Conservation (phyloP, 64 coral and sea anemone species). For the Stichodactyla mertensii region DNA sequence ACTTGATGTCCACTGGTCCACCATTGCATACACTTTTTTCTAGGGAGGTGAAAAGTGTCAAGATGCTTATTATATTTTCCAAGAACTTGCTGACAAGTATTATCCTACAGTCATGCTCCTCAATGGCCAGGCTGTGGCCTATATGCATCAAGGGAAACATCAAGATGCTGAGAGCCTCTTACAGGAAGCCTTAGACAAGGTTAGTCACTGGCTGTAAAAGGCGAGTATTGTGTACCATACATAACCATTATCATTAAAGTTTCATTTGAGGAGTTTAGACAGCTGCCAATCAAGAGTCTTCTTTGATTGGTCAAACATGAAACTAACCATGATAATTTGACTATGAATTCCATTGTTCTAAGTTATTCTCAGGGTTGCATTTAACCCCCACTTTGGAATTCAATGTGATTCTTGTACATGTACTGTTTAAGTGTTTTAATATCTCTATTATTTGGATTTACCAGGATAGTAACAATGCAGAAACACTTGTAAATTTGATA, state of each 20-base stretch:
- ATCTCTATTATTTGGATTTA: background rate
- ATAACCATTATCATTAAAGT: no score
- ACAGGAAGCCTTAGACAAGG: conserved; percentile 94
- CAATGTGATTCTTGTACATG: background rate
- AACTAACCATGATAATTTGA: no score
- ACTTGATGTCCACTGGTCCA: background rate
- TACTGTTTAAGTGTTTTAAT: background rate
- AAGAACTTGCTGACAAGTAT: conserved; percentile 97
- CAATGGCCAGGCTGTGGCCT: conserved; percentile 86
- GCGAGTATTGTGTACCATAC: no score
- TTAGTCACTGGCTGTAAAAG: background rate
- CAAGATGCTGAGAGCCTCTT: conserved; percentile 89
- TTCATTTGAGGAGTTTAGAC: no score
- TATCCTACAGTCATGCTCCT: conserved; percentile 79
- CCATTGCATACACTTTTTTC: background rate
- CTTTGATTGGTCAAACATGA: no score
- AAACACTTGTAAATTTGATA: conserved; percentile 82
- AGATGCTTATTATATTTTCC: conserved; percentile 98
- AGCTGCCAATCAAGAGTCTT: no score
- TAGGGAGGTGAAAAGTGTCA: conserved; percentile 96
- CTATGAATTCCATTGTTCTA: no score
- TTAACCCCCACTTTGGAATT: background rate
- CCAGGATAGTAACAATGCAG: conserved; percentile 93
- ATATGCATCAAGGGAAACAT: conserved; percentile 95
- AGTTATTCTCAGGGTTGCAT: no score